Evolutionary conservation across 2,113 vertebrate species (phyloP), one percentile per base, ranked within the genome.

Genomic region (Sphaerodactylus townsendi): DNA sequence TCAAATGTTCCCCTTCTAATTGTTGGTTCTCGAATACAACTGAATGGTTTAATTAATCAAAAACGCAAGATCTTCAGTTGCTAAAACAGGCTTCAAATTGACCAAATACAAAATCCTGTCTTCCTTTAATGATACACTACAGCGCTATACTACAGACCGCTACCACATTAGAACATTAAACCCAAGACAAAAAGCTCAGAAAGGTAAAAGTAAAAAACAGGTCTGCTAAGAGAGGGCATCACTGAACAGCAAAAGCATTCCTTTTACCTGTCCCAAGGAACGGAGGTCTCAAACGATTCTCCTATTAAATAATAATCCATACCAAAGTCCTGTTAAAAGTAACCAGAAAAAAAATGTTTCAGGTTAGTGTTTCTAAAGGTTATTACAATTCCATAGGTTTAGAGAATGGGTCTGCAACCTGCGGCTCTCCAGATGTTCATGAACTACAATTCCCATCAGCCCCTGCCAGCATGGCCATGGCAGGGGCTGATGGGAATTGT

Each of bases 261-360:
- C 46, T 85, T 93, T 97, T 97, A 99, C 99, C 99, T 98, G 96
- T 99, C 99, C 99, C 99, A 99, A 92, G 99, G 98, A 97, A 98
- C 97, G 87, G 99, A 99, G 41, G 99, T 99, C 95, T 99, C 99
- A 95, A 99, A 99, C 33, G 99, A 99, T 96, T 99, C 99, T 85
- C 97, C 98, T 79, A 99, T 96, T 95, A 99, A 81, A 88, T 97
- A 99, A 94, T 98, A 98, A 92, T 99, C 99, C 97, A 99, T 96
- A 85, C 97, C 98, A 91, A 99, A 89, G 89, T 99, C 99, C 99
- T 99, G 95, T 91, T 85, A 91, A 94, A 25, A 86, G 64, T 21
- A 90, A 3, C 85, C 9, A 92, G 10, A 93, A 89, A 89, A 83
- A 64, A 88, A 90, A 82, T 88, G 65, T 75, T 86, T 78, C 69